phyloP scores from a whole-genome alignment of 2,797 vertebrate genomes.

The Acanthopagrus latus region DNA sequence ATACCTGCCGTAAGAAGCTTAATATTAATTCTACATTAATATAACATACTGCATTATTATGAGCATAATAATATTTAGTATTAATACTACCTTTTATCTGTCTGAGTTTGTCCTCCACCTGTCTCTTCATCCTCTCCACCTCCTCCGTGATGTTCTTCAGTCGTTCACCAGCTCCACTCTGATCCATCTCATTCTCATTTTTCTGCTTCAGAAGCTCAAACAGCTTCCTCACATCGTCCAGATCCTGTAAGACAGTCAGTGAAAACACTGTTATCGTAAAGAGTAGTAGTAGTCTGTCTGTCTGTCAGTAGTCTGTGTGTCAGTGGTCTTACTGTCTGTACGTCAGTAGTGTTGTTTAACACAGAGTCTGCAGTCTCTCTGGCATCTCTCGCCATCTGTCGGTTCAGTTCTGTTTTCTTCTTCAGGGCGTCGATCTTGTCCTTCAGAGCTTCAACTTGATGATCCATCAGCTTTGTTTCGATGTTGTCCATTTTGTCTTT shows the following conservation, averaged over 20 bases:
- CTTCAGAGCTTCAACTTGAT: conserved; percentile 58
- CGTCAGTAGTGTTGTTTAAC: conserved; percentile 36
- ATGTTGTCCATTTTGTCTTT: conserved; percentile 73
- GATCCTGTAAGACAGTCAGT: conserved; percentile 73
- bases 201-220: conserved; percentile 83
- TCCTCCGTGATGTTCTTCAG: conserved; percentile 83
- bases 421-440: conserved; percentile 76
- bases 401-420: conserved; percentile 82
- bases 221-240: conserved; percentile 77
- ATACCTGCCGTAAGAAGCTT: no score
- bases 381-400: conserved; percentile 71
- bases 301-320: no score
- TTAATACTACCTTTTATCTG: conserved; percentile 82
- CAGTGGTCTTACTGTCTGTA: not conserved
- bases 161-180: conserved; percentile 74
- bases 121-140: conserved; percentile 81
- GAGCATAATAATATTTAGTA: no score
- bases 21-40: no score
- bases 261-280: no score
- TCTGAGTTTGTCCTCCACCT: conserved; percentile 84
- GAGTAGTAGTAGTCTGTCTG: no score
- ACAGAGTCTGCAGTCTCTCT: conserved; percentile 76
- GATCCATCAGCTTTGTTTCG: conserved; percentile 68
- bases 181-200: conserved; percentile 50
- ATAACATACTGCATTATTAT: no score